These are phyloP conservation scores for Anguilla japonica DNA, from an alignment of 2,113 vertebrate genomes.

Conservation along the genomic window DNA sequence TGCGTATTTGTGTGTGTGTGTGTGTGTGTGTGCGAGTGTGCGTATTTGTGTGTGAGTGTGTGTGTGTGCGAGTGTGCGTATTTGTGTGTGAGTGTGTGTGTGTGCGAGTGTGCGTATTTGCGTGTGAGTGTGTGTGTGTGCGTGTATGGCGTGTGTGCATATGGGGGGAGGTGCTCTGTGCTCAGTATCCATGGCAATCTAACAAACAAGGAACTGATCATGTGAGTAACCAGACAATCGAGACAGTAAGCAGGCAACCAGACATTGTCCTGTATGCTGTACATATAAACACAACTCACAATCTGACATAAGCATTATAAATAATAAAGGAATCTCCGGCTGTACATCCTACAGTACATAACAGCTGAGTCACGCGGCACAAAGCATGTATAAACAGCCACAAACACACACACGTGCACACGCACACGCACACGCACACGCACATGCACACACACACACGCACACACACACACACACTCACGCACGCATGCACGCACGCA, in stretches of 20 bases:
- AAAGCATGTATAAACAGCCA: too few relatives aligned
- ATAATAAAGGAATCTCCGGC: too few relatives aligned
- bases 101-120: too few relatives aligned
- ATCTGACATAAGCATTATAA: too few relatives aligned
- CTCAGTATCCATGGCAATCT: background rate
- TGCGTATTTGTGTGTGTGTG: background rate
- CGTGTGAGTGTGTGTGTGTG: too few relatives aligned
- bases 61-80: too few relatives aligned
- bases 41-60: background rate
- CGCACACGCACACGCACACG: background rate
- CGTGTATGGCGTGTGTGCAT: background rate
- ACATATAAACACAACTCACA: slow-evolving; percentile 4
- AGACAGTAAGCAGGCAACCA: background rate
- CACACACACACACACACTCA: background rate
- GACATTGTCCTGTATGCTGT: background rate
- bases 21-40: background rate
- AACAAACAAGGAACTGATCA: background rate
- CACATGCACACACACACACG: background rate
- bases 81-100: too few relatives aligned
- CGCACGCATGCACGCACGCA: too few relatives aligned
- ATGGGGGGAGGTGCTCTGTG: background rate
- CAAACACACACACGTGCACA: too few relatives aligned
- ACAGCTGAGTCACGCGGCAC: too few relatives aligned
- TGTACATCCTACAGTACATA: too few relatives aligned
- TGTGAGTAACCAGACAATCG: background rate